Evolutionary conservation across 2,888 invertebrate species (phyloP), one percentile per base, ranked within the genome.

Genomic region (Perdita meconis): DNA sequence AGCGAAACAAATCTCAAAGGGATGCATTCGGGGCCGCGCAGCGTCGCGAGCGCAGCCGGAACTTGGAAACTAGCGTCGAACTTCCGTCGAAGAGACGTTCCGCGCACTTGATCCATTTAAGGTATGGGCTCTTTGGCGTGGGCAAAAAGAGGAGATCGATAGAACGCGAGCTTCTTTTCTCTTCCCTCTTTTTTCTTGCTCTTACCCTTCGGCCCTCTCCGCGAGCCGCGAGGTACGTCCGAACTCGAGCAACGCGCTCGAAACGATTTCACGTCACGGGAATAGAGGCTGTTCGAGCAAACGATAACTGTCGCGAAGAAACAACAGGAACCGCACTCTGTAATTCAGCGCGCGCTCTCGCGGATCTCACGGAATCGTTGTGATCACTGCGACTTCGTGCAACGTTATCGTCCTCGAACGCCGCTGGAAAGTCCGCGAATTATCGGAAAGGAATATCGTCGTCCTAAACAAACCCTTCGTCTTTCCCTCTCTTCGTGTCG

Each of bases 41-140:
- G 26, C 68, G 13, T 65, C 34, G 51, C 57, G 59, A 66, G 47
- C 19, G 61, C 50, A 69, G 73, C 44, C 26, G 36, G 61, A 65
- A 63, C 30, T 60, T 70, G 34, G 24, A 51, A 2, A 30, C 8
- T 13, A 24, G 73, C 36, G 60, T 56, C 68, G 56, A 50, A 57
- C 42, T 73, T 67, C 24, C 30, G 59, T 72, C 70, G 72, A 59
- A 57, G 70, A 68, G 78, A 78, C 72, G 70, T 80, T 77, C 73
- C 72, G 75, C 61, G 78, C 73, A 56, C 68, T 80, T 75, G 77
- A 84, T 84, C 79, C 80, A 84, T 84, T 84, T 84, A 84, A 70
- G 40, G 63, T 73, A 80, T 80, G 66, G 73, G 70, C 83, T 69
- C 59, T 68, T 65, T 55, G 66, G 64, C 73, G 73, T 65, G 63